Conservation (phyloP, 2,113 vertebrate species). For the Erpornis zantholeuca region DNA sequence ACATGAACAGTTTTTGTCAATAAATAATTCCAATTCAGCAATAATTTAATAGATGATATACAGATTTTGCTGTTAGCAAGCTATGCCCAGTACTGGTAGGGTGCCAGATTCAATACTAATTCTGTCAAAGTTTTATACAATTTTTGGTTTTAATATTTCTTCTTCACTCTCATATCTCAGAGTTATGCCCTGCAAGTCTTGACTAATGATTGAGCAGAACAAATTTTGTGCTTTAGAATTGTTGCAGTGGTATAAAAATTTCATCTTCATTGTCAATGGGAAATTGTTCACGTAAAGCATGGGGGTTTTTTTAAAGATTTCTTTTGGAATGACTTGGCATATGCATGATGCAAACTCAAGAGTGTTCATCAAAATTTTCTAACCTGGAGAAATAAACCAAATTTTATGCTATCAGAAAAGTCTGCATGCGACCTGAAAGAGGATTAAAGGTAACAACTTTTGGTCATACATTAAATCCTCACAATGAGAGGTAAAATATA, state of each 20-base stretch:
- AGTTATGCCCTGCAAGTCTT: neutral
- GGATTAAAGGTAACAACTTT: neutral
- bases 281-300: neutral
- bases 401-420: neutral
- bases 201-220: neutral
- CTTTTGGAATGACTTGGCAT: neutral
- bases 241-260: neutral
- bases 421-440: neutral
- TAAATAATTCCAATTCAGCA: neutral
- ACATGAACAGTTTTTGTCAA: neutral
- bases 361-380: neutral
- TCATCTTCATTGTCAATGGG: neutral
- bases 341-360: neutral
- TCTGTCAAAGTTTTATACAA: neutral
- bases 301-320: neutral
- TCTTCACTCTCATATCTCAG: neutral
- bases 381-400: neutral
- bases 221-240: neutral
- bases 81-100: neutral
- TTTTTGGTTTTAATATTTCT: neutral
- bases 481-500: neutral
- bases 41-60: neutral
- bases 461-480: neutral
- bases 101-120: neutral
- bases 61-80: neutral